Evolutionary conservation across 2,888 invertebrate species (phyloP).

Genomic region (Embidobia sp.): DNA sequence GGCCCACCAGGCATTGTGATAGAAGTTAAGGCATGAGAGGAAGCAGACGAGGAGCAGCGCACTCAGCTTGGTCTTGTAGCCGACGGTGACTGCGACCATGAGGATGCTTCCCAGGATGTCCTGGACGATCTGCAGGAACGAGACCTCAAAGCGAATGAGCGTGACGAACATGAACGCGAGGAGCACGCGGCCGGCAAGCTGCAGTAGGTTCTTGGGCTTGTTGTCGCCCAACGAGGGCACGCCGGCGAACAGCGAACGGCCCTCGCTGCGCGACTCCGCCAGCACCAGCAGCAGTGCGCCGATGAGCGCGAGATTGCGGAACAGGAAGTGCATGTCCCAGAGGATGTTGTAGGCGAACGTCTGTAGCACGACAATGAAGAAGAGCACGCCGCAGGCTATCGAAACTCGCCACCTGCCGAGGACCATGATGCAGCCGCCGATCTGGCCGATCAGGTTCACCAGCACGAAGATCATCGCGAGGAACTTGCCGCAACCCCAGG

Average conservation of each 20-base stretch:
- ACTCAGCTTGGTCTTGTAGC: conserved; percentile 99
- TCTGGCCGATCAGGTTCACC: conserved; percentile 96
- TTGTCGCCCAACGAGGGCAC: conserved; percentile 96
- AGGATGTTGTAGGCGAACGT: conserved; percentile 98
- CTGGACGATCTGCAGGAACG: conserved; percentile 94
- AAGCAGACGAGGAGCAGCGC: conserved; percentile 96
- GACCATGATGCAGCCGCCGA: conserved; percentile 98
- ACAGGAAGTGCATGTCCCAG: conserved; percentile 98
- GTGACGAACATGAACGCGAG: conserved; percentile 99
- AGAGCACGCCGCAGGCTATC: conserved; percentile 94
- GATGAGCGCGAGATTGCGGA: conserved; percentile 97
- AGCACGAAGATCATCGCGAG: conserved; percentile 97
- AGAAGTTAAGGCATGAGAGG: conserved; percentile 94
- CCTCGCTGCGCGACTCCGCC: conserved; percentile 97
- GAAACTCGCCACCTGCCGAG: conserved; percentile 94
- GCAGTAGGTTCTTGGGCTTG: conserved; percentile 97
- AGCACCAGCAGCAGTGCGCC: conserved; percentile 97
- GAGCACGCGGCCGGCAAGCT: conserved; percentile 96
- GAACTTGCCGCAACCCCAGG: conserved; percentile 98
- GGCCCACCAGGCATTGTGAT: conserved; percentile 99
- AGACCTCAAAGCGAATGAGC: conserved; percentile 95
- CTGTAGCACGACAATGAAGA: conserved; percentile 98
- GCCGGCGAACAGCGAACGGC: conserved; percentile 97
- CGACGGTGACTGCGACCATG: conserved; percentile 97
- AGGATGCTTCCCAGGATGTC: conserved; percentile 96